Evolutionary conservation across 2,888 invertebrate species (phyloP).

Genomic region (Brenthis daphne): DNA sequence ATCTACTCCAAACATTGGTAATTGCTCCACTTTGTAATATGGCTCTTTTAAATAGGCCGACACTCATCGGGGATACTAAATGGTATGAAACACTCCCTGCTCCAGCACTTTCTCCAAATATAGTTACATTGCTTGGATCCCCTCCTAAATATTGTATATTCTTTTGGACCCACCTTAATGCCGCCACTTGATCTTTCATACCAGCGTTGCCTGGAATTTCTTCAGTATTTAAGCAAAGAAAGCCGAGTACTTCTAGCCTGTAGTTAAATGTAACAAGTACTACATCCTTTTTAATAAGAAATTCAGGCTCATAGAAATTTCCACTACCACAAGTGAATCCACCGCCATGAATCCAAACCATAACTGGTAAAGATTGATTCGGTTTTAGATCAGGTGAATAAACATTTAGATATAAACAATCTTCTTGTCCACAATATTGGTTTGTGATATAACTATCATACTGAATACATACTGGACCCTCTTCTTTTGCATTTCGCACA

Average conservation of each 20-base stretch:
- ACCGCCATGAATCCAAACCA: constrained; percentile 70
- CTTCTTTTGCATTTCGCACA: constrained; percentile 57
- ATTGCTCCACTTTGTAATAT: constrained; percentile 88
- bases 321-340: constrained; percentile 60
- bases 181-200: constrained; percentile 74
- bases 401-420: constrained; percentile 70
- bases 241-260: constrained; percentile 65
- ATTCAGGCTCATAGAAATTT: constrained; percentile 63
- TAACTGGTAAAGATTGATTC: constrained; percentile 53
- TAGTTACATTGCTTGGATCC: constrained; percentile 66
- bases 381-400: constrained; percentile 60
- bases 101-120: constrained; percentile 74
- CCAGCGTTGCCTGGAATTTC: constrained; percentile 74
- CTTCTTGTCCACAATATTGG: constrained; percentile 51
- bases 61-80: constrained; percentile 69
- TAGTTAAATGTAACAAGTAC: constrained; percentile 70
- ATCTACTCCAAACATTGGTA: constrained; percentile 78
- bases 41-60: constrained; percentile 67
- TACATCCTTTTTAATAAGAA: constrained; percentile 59
- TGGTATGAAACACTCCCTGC: constrained; percentile 58
- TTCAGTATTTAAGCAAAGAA: constrained; percentile 61
- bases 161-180: constrained; percentile 64
- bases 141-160: constrained; percentile 69
- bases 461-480: constrained; percentile 59
- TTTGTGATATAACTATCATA: constrained; percentile 35